Evolutionary conservation across 2,888 invertebrate genomes (phyloP), one percentile per base, ranked within the genome.

Genomic region (Theretra japonica): DNA sequence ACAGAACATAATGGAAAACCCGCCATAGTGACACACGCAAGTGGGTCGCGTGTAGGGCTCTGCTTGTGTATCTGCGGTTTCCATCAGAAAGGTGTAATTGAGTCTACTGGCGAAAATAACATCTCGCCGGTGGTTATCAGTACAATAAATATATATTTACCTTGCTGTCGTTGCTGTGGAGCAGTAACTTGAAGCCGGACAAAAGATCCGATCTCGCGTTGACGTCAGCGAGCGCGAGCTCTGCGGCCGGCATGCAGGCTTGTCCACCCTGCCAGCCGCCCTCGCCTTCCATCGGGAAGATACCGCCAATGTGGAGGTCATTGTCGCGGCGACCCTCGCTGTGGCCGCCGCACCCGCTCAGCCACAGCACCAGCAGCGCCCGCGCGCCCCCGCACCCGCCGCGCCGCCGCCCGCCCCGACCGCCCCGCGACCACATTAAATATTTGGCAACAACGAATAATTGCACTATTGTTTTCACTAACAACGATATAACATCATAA

Each of bases 221-320:
- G 80, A 99, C 99, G 93, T 99, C 99, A 83, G 98, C 97, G 85
- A 99, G 95, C 53, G 99, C 99, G 93, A 99, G 96, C 88, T 97
- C 96, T 73, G 99, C 99, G 62, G 99, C 99, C 56, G 99, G 99
- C 95, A 98, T 97, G 94, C 99, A 99, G 15, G 99, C 99, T 95
- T 98, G 98, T 5, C 99, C 99, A 53, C 99, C 99, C 86, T 99
- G 99, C 99, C 99, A 99, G 81, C 99, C 99, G 70, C 99, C 98
- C 86, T 98, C 97, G 69, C 98, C 99, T 72, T 96, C 97, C 95
- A 99, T 99, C 57, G 99, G 99, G 92, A 99, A 99, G 86, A 99
- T 99, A 71, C 99, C 99, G 72, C 99, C 99, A 89, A 99, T 98
- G 92, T 99, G 98, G 82, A 99, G 94, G 85, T 97, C 97, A 91